Evolutionary conservation across 2,888 invertebrate genomes (phyloP).

Genomic region (Carabus problematicus): DNA sequence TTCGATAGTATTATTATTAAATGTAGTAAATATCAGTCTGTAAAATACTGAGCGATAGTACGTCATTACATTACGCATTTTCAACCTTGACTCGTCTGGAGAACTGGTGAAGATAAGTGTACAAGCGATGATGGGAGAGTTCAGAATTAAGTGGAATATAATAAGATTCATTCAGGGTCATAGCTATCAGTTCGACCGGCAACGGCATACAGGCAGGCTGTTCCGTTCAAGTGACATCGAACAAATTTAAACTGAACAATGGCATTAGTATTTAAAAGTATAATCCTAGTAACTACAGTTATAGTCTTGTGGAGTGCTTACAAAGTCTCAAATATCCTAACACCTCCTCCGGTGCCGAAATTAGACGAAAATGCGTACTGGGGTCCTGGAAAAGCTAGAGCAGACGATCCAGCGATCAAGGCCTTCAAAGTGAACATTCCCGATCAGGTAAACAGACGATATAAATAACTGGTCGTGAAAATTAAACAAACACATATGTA

Average conservation of each 20-base stretch:
- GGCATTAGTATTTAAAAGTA: conserved; percentile 9
- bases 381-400: conserved; percentile 63
- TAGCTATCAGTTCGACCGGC: too few relatives aligned
- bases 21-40: too few relatives aligned
- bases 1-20: too few relatives aligned
- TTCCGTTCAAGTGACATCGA: too few relatives aligned
- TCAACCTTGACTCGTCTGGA: too few relatives aligned
- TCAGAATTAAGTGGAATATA: too few relatives aligned
- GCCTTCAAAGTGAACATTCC: conserved; percentile 67
- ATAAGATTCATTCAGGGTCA: too few relatives aligned
- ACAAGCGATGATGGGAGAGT: too few relatives aligned
- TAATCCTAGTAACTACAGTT: conserved; percentile 14
- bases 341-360: conserved; percentile 28
- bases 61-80: too few relatives aligned
- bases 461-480: background rate
- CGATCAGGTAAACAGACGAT: conserved; percentile 60
- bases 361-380: conserved; percentile 61
- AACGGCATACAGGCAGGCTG: too few relatives aligned
- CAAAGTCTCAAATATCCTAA: conserved; percentile 23
- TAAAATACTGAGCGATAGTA: too few relatives aligned
- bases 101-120: too few relatives aligned
- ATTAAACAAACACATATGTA: background rate
- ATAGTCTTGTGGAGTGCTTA: conserved; percentile 30
- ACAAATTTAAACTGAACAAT: background rate
- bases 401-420: conserved; percentile 62